Base-by-base conservation (phyloP, 2,888 invertebrate genomes). In the Druceiella hillmani region DNA sequence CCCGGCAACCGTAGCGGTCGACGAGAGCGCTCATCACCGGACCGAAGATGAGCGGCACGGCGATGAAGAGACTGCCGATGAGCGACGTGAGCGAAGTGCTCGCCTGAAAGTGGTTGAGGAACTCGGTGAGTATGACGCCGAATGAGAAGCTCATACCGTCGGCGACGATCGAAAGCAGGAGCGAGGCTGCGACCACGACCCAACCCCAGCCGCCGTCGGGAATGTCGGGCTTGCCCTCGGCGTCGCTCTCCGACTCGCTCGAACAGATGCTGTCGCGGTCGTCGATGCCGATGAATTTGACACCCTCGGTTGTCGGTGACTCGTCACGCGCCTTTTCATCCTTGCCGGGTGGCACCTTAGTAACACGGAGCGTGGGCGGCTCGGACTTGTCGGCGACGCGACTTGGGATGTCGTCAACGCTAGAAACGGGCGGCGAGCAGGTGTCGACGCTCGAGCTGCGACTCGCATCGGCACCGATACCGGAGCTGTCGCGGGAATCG, bases 131-230 rank as follows among this genome's bases (percentile, higher is more conserved):
- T 5, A 95, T 73, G 11, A 94, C 69, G 1, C 95, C 97, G 59
- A 94, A 94, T 2, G 91, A 90, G 59, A 94, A 92, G 33, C 90
- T 89, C 38, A 94, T 81, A 0, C 95, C 95, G 61, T 95, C 95
- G 24, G 91, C 89, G 32, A 95, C 85, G 67, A 91, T 79, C 12
- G 91, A 91, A 39, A 92, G 81, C 26, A 90, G 59, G 48, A 95
- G 79, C 0, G 91, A 88, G 3, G 91, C 83, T 24, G 85, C 61
- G 0, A 95, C 93, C 2, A 95, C 86, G 12, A 90, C 74, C 92
- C 91, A 92, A 5, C 90, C 90, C 83, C 87, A 90, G 2, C 85
- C 89, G 1, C 88, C 88, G 51, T 89, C 88, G 0, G 87, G 88
- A 28, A 83, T 78, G 26, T 69, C 70, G 0, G 78, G 71, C 49